A percentile compares a stretch with the other conserved stretches of the same genome.
These are phyloP conservation scores for Agrilus mali DNA, from an alignment of 2,888 invertebrate genomes.

Conservation along the genomic window DNA sequence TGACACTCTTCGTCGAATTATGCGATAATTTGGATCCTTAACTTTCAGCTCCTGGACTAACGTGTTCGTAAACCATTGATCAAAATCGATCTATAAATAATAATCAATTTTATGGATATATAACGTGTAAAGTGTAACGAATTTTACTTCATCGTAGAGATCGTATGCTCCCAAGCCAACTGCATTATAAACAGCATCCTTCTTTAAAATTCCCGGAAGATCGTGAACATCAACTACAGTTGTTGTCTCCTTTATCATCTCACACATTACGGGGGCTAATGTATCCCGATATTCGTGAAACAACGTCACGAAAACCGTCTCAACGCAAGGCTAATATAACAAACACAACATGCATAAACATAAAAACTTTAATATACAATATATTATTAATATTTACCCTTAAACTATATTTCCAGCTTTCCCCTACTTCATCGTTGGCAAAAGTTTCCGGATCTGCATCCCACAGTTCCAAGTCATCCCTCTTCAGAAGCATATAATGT, in stretches of 20 bases:
- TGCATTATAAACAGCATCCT: slow-evolving; percentile 90
- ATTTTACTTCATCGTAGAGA: slow-evolving; percentile 70
- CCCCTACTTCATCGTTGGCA: slow-evolving; percentile 77
- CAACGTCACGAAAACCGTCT: slow-evolving; percentile 71
- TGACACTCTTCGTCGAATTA: slow-evolving; percentile 72
- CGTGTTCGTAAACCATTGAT: slow-evolving; percentile 79
- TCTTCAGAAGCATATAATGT: slow-evolving; percentile 76
- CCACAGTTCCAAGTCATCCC: slow-evolving; percentile 77
- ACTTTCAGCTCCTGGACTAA: slow-evolving; percentile 71
- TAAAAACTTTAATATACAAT: neutral
- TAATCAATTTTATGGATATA: slow-evolving; percentile 8
- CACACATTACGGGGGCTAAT: slow-evolving; percentile 59
- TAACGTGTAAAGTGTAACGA: neutral
- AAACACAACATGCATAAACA: slow-evolving; percentile 1
- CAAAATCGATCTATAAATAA: slow-evolving; percentile 66
- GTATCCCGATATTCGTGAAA: slow-evolving; percentile 67
- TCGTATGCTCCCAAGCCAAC: slow-evolving; percentile 81
- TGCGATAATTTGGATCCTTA: slow-evolving; percentile 69
- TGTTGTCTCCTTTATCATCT: slow-evolving; percentile 55
- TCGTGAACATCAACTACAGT: slow-evolving; percentile 57
- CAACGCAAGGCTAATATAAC: slow-evolving; percentile 70
- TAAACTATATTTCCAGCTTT: slow-evolving; percentile 88
- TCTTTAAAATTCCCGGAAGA: slow-evolving; percentile 65
- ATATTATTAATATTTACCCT: slow-evolving; percentile 47
- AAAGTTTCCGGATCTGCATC: slow-evolving; percentile 84